These are phyloP conservation scores for Rotaria socialis DNA, from an alignment of 2,888 invertebrate genomes.

Conservation along the genomic window DNA sequence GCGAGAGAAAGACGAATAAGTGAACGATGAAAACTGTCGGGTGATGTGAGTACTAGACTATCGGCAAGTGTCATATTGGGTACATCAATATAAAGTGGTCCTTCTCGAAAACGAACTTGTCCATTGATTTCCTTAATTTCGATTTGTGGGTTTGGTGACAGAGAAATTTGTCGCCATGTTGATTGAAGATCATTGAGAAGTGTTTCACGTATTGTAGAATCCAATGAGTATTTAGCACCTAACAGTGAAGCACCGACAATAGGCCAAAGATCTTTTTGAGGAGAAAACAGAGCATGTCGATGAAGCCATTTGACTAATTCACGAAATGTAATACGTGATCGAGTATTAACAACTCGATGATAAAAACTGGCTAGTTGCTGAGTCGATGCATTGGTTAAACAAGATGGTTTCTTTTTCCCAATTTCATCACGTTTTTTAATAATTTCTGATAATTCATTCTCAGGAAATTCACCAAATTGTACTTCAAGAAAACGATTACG, in stretches of 20 bases:
- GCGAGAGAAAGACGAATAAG: background rate
- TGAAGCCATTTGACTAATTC: background rate
- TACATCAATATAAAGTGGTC: background rate
- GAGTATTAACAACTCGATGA: background rate
- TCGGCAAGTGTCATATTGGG: too few relatives aligned
- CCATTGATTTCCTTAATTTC: background rate
- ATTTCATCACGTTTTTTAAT: background rate
- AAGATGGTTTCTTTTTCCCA: background rate
- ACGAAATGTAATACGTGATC: background rate
- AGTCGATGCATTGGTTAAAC: background rate
- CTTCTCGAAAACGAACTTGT: background rate
- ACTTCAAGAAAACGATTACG: constrained; percentile 31
- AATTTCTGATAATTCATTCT: background rate
- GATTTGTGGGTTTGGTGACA: background rate
- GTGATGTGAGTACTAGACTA: background rate
- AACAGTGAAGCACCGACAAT: background rate
- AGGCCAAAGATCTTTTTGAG: background rate
- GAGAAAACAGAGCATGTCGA: background rate
- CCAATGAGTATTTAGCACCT: background rate
- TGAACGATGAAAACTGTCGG: background rate
- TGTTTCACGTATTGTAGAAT: background rate
- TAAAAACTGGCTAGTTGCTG: background rate
- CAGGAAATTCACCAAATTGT: background rate
- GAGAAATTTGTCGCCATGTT: background rate
- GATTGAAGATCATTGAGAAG: background rate